phyloP scores from a whole-genome alignment of 2,888 invertebrate species.

The Zhengitettix transpicula region DNA sequence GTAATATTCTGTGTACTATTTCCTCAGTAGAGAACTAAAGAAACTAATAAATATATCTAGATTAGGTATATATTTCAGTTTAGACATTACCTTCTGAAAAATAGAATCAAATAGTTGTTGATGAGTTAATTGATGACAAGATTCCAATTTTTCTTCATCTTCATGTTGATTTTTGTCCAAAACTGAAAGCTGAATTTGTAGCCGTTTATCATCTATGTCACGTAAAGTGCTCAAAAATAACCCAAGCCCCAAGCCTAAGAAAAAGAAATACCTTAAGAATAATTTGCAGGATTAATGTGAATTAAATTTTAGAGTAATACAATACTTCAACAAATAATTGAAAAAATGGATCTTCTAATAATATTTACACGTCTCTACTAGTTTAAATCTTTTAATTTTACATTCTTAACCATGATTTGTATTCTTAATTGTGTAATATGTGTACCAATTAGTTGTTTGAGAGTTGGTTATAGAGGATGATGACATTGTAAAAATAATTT shows the following conservation, averaged over 20 bases:
- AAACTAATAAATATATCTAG: not conserved
- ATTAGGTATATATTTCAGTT: not conserved
- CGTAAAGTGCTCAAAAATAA: constrained; percentile 15
- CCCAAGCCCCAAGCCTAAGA: constrained; percentile 12
- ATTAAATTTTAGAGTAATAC: too few species aligned
- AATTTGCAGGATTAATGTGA: not conserved
- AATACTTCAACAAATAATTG: too few species aligned
- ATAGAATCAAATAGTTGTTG: constrained; percentile 18
- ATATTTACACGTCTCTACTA: too few species aligned
- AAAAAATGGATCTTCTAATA: too few species aligned
- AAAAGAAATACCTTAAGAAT: not conserved
- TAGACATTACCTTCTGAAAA: constrained; percentile 17
- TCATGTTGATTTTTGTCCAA: constrained; percentile 18
- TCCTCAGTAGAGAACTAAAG: too few species aligned
- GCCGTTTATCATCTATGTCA: constrained; percentile 16
- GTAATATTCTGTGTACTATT: too few species aligned
- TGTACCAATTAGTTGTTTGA: too few species aligned
- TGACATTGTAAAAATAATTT: too few species aligned
- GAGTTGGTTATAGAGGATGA: too few species aligned
- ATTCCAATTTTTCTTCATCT: constrained; percentile 18
- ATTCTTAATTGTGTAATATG: too few species aligned
- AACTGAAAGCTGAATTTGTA: constrained; percentile 19
- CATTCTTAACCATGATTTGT: too few species aligned
- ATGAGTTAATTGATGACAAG: constrained; percentile 14
- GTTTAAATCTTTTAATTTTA: too few species aligned